A percentile compares a stretch with the other conserved stretches of the same genome.
Evolutionary conservation across 2,113 vertebrate genomes (phyloP).

Genomic region (Chaetorhynchus papuensis): DNA sequence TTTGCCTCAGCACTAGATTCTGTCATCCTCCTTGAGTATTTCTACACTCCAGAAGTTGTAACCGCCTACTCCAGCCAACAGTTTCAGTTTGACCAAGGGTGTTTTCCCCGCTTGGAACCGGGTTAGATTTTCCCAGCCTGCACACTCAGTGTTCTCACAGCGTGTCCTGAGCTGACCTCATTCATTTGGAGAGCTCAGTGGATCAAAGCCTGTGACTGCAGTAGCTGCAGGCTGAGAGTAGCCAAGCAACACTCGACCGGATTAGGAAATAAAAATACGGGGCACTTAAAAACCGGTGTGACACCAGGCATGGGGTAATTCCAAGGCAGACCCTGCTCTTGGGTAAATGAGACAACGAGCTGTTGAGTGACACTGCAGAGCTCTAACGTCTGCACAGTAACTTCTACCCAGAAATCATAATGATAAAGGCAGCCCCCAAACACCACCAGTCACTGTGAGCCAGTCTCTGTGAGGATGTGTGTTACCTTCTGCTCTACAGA

Average conservation of each 20-base stretch:
- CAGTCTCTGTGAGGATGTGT: not conserved
- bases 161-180: not conserved
- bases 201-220: not conserved
- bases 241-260: not conserved
- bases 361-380: not conserved
- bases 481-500: not conserved
- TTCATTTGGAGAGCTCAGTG: not conserved
- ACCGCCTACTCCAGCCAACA: not conserved
- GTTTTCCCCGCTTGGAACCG: not conserved
- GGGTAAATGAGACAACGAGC: not conserved
- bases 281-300: not conserved
- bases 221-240: not conserved
- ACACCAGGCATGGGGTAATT: not conserved
- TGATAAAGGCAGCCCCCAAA: not conserved
- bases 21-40: not conserved
- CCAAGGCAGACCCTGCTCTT: not conserved
- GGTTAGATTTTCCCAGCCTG: not conserved
- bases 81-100: not conserved
- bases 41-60: not conserved
- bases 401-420: not conserved
- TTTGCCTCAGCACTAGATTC: not conserved
- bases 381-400: not conserved
- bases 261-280: not conserved
- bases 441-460: not conserved
- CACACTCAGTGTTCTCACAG: not conserved